phyloP scores from a whole-genome alignment of 2,888 invertebrate species.

The Tubulanus polymorphus region DNA sequence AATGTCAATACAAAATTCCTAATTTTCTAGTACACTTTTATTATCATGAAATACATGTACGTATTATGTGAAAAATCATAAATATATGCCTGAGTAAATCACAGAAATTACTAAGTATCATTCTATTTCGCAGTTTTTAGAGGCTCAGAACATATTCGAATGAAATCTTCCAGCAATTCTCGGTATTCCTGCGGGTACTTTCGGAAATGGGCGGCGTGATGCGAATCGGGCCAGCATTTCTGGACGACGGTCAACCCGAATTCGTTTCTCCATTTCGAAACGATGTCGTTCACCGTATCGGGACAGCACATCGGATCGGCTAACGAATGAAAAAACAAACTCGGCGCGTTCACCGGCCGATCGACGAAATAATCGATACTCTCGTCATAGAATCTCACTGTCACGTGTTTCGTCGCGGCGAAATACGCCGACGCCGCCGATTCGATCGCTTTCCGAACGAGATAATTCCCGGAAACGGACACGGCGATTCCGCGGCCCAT shows the following conservation, averaged over 20 bases:
- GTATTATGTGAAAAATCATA: too few relatives aligned
- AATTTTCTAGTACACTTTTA: too few relatives aligned
- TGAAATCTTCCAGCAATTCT: not conserved
- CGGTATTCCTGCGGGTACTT: constrained; percentile 22
- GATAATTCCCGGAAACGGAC: constrained; percentile 17
- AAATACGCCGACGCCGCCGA: constrained; percentile 25
- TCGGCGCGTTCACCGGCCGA: constrained; percentile 25
- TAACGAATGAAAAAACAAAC: constrained; percentile 25
- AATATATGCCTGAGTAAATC: too few relatives aligned
- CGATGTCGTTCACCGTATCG: constrained; percentile 19
- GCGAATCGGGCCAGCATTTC: constrained; percentile 22
- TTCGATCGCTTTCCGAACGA: constrained; percentile 21
- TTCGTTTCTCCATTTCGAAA: constrained; percentile 21
- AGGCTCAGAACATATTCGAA: too few relatives aligned
- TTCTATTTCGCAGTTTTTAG: too few relatives aligned
- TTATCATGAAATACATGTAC: too few relatives aligned
- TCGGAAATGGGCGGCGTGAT: constrained; percentile 25
- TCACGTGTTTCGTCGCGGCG: constrained; percentile 23
- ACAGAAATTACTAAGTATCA: too few relatives aligned
- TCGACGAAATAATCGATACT: constrained; percentile 23
- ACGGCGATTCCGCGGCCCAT: constrained; percentile 28
- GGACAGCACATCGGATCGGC: constrained; percentile 33
- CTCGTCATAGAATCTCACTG: constrained; percentile 29
- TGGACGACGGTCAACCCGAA: constrained; percentile 15
- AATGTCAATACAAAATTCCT: too few relatives aligned